phyloP scores from a whole-genome alignment of 2,113 vertebrate genomes.

The Anser cygnoides region DNA sequence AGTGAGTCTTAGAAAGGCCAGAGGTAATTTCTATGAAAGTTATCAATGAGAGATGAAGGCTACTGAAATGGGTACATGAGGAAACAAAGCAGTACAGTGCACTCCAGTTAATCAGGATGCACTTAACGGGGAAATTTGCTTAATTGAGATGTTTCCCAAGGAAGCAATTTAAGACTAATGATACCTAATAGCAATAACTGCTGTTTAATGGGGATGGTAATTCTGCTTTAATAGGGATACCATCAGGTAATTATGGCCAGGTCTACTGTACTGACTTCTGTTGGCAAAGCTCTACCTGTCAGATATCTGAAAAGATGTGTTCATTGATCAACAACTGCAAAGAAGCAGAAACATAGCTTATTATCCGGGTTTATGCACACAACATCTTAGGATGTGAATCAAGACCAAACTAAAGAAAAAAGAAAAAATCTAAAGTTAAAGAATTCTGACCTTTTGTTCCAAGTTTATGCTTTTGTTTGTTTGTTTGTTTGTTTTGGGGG shows the following conservation, averaged over 20 bases:
- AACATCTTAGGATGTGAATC: fast-evolving
- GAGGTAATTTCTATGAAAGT: neutral
- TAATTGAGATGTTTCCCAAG: slow-evolving; percentile 65
- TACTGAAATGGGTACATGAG: neutral
- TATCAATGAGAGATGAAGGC: neutral
- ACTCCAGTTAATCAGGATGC: slow-evolving; percentile 43
- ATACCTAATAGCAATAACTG: slow-evolving; percentile 55
- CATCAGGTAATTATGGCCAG: slow-evolving; percentile 58
- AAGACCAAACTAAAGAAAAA: neutral
- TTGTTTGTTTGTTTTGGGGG: neutral
- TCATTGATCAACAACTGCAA: neutral
- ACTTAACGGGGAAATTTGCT: slow-evolving; percentile 46
- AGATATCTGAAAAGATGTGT: neutral
- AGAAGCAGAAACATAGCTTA: neutral
- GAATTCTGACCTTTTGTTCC: neutral
- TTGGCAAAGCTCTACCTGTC: slow-evolving; percentile 10
- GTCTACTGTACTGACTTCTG: slow-evolving; percentile 4
- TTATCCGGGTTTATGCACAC: neutral
- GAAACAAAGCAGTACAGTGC: neutral
- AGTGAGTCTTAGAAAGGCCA: neutral
- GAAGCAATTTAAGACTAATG: slow-evolving; percentile 64
- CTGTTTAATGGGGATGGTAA: slow-evolving; percentile 60
- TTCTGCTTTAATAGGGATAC: slow-evolving; percentile 48
- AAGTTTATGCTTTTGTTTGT: neutral
- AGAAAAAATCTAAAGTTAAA: neutral